These are phyloP conservation scores for Limonius californicus DNA, from an alignment of 1,140 invertebrate species.

Conservation along the genomic window DNA sequence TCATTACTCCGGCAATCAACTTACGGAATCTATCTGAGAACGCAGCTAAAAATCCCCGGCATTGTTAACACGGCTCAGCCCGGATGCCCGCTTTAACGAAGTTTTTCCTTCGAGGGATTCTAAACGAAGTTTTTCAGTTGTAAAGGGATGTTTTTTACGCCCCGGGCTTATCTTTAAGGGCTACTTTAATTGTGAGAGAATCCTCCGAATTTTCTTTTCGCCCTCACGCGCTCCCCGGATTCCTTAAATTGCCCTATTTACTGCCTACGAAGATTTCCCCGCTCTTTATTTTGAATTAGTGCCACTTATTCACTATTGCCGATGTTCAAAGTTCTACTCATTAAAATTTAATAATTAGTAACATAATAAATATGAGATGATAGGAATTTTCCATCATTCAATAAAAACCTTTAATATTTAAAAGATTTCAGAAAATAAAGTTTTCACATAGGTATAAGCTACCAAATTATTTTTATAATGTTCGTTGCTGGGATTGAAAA, in stretches of 20 bases:
- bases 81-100: constrained; percentile 31
- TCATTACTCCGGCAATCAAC: constrained; percentile 39
- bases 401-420: no score
- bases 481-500: no score
- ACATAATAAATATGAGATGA: no score
- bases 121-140: constrained; percentile 28
- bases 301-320: no score
- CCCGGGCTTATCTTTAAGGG: constrained; percentile 46
- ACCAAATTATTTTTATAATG: no score
- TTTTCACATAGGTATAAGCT: no score
- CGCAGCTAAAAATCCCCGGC: constrained; percentile 37
- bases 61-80: constrained; percentile 38
- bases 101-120: constrained; percentile 38
- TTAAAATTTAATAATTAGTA: no score
- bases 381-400: no score
- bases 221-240: constrained; percentile 16
- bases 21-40: constrained; percentile 30
- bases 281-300: constrained; percentile 14
- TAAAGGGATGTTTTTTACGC: constrained; percentile 45
- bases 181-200: constrained; percentile 46
- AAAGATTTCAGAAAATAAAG: no score
- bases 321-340: no score
- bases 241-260: constrained; percentile 39
- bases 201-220: constrained; percentile 33
- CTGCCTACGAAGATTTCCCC: constrained; percentile 19